phyloP scores from a whole-genome alignment of 2,113 vertebrate species.

The Poecilia latipinna region DNA sequence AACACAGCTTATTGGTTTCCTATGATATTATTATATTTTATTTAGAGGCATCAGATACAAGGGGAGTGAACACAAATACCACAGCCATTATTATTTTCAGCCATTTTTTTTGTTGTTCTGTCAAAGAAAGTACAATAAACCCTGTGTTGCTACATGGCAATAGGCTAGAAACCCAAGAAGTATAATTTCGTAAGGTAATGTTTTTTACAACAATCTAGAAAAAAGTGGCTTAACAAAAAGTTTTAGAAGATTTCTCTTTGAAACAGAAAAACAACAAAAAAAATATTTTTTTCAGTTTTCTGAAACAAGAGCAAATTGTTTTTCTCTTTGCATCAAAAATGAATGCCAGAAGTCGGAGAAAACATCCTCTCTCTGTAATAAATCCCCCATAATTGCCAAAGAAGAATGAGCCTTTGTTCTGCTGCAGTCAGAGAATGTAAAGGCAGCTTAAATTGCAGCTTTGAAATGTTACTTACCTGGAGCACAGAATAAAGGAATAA shows the following conservation, averaged over 20 bases:
- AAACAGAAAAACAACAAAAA: background rate
- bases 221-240: background rate
- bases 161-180: too few species aligned
- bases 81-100: too few species aligned
- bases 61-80: too few species aligned
- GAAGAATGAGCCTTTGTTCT: slow-evolving; percentile 38
- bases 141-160: background rate
- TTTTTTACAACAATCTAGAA: background rate
- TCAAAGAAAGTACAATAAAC: background rate
- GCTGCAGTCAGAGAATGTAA: background rate
- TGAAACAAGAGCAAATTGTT: slow-evolving; percentile 2
- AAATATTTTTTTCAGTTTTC: slow-evolving; percentile 28
- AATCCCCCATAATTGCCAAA: slow-evolving; percentile 41
- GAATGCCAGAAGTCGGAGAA: slow-evolving; percentile 38
- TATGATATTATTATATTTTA: too few species aligned
- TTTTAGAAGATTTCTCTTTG: background rate
- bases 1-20: too few species aligned
- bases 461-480: slow-evolving; percentile 24
- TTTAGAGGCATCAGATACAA: too few species aligned
- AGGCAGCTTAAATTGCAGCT: slow-evolving; percentile 28
- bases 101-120: too few species aligned
- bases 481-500: slow-evolving; percentile 1
- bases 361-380: slow-evolving; percentile 60
- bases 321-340: slow-evolving; percentile 25
- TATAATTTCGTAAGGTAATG: background rate